Evolutionary conservation across 2,797 vertebrate genomes (phyloP).

Genomic region (Valencia hispanica): DNA sequence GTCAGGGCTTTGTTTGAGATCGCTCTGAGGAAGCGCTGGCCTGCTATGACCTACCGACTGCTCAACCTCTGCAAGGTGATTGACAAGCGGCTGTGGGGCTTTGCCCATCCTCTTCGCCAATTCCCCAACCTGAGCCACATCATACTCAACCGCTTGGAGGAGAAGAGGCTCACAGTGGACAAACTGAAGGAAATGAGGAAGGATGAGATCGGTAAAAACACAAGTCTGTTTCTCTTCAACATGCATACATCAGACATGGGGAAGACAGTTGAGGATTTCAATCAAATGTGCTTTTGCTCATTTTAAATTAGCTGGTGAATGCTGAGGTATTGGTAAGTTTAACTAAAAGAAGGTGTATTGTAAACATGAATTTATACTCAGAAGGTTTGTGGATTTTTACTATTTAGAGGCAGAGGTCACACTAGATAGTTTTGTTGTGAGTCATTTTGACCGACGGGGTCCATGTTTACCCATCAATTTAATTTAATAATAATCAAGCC

Average conservation of each 20-base stretch:
- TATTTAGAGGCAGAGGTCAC: too few species aligned
- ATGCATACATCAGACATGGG: not conserved
- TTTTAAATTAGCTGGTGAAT: not conserved
- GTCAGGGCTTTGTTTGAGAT: constrained; percentile 96
- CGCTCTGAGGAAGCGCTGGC: constrained; percentile 95
- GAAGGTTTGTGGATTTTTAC: too few species aligned
- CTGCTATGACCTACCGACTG: constrained; percentile 94
- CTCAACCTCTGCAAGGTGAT: constrained; percentile 96
- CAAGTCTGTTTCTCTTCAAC: not conserved
- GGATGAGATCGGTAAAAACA: constrained; percentile 93
- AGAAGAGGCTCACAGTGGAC: constrained; percentile 93
- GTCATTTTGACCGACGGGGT: too few species aligned
- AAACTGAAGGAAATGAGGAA: constrained; percentile 97
- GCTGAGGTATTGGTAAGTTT: not conserved
- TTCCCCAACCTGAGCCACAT: constrained; percentile 87
- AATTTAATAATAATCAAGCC: too few species aligned
- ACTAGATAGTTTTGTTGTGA: too few species aligned
- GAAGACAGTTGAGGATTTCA: not conserved
- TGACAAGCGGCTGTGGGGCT: constrained; percentile 96
- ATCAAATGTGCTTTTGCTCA: not conserved
- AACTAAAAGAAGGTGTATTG: not conserved
- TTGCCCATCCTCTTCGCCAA: constrained; percentile 92
- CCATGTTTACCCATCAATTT: too few species aligned
- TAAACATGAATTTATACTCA: too few species aligned
- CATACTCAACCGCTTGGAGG: constrained; percentile 89